Base-by-base conservation (phyloP, 2,888 invertebrate species). In the Clitarchus hookeri region DNA sequence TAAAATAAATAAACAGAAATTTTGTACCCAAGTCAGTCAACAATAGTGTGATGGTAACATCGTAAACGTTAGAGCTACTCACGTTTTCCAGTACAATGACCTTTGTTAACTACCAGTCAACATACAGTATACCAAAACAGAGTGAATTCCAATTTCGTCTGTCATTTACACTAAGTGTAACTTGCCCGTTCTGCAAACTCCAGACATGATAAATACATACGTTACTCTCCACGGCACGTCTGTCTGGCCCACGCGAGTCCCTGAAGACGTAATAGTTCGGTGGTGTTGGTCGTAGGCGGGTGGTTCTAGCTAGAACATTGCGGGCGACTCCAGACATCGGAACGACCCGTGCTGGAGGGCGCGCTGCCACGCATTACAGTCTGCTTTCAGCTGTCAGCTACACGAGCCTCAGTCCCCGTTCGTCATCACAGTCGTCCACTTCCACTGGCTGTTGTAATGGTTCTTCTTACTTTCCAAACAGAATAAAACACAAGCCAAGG, bases 401-500 rank as follows among this genome's bases (percentile, higher is more conserved):
- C 65, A n/a, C 65, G 65, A 82, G 16, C 84, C 65, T 87, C 85
- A 88, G 85, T 88, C 88, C 27, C 88, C 88, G 84, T 87, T 88
- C 77, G 87, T 87, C 19, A 87, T 88, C 85, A 88, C 88, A 16
- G 88, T 88, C 83, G 88, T 88, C 88, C 88, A 88, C 86, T 87
- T 87, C 88, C 88, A 88, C 78, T 88, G 88, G 86, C 88, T 88
- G 87, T 83, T 87, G 88, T 88, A 88, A 85, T 86, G 87, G 86
- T 86, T 84, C 87, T 88, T 88, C 88, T 88, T 87, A 87, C 88
- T 88, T 87, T 82, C 54, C 86, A 87, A 85, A 84, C 23, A 87
- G 85, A 84, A 44, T 53, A 83, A 54, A 84, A 36, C 84, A 54
- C 23, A 84, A 65, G 19, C 65, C 27, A 84, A 84, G 19, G 54